Conservation (phyloP, 2,888 invertebrate species). For the Trichacis sp. region DNA sequence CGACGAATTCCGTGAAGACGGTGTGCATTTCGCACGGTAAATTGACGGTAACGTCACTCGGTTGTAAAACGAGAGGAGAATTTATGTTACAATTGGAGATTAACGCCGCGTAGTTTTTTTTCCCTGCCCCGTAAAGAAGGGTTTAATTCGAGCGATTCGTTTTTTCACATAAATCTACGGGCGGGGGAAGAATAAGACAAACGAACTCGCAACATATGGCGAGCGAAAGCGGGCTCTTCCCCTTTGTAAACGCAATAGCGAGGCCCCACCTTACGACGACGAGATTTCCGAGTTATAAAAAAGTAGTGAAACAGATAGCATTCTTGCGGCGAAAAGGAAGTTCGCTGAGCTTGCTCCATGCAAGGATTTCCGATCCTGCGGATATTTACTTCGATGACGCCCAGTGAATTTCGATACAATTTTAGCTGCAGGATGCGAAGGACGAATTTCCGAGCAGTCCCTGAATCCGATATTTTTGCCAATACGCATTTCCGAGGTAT, state of each 20-base stretch:
- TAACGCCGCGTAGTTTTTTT: neutral
- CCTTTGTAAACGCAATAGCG: neutral
- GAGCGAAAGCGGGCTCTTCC: constrained; percentile 44
- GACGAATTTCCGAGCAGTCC: neutral
- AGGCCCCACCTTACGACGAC: constrained; percentile 8
- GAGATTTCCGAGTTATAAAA: constrained; percentile 14
- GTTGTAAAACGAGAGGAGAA: neutral
- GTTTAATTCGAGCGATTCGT: constrained; percentile 8
- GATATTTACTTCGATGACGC: constrained; percentile 9
- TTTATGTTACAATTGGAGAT: constrained; percentile 3
- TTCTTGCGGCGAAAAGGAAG: constrained; percentile 51
- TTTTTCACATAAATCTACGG: constrained; percentile 20
- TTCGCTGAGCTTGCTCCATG: constrained; percentile 33
- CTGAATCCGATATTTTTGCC: no score
- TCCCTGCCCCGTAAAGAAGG: neutral
- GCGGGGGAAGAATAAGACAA: constrained; percentile 54
- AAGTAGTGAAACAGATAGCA: constrained; percentile 6
- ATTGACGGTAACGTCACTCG: no score
- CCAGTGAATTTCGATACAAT: neutral
- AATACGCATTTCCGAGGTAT: no score
- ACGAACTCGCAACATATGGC: constrained; percentile 55
- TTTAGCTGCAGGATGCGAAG: neutral
- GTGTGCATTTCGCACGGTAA: no score
- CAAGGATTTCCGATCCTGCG: constrained; percentile 22
- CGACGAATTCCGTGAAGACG: neutral